Percentiles rank a stretch among this genome's conserved stretches.
Conservation (phyloP, 1,140 invertebrate genomes). For the Ruditapes philippinarum region DNA sequence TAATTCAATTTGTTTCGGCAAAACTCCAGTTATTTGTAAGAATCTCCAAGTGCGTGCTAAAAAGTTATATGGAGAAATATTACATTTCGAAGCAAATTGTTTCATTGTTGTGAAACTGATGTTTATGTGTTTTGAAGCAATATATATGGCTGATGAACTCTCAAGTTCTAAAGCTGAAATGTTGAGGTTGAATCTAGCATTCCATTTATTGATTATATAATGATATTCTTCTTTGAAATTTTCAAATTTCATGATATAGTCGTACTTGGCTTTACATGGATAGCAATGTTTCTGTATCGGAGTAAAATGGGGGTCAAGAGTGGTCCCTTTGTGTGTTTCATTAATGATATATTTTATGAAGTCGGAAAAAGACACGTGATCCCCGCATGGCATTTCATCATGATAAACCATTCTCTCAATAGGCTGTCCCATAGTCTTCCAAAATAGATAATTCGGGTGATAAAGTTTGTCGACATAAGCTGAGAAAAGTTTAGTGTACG, state of each 20-base stretch:
- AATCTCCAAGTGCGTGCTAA: constrained; percentile 27
- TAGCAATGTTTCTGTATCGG: constrained; percentile 18
- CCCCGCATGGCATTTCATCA: neutral
- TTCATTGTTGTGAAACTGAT: neutral
- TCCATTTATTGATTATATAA: constrained; percentile 21
- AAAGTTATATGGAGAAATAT: constrained; percentile 35
- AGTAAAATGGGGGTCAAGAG: constrained; percentile 31
- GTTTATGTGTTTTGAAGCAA: neutral
- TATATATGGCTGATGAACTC: neutral
- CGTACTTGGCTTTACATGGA: constrained; percentile 36
- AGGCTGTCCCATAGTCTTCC: neutral
- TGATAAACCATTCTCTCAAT: neutral
- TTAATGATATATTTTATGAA: constrained; percentile 87
- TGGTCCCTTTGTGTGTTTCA: constrained; percentile 82
- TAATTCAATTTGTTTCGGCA: neutral
- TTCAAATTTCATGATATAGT: constrained; percentile 45
- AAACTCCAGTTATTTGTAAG: constrained; percentile 37
- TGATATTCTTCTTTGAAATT: constrained; percentile 25
- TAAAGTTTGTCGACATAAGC: constrained; percentile 43
- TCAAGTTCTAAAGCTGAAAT: constrained; percentile 27
- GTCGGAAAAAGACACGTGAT: constrained; percentile 18
- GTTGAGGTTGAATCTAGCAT: neutral
- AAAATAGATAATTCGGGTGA: constrained; percentile 36
- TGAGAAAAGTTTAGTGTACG: constrained; percentile 33
- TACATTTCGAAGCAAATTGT: neutral